Base-by-base conservation (phyloP, 2,888 invertebrate species). In the Carterocephalus palaemon region DNA sequence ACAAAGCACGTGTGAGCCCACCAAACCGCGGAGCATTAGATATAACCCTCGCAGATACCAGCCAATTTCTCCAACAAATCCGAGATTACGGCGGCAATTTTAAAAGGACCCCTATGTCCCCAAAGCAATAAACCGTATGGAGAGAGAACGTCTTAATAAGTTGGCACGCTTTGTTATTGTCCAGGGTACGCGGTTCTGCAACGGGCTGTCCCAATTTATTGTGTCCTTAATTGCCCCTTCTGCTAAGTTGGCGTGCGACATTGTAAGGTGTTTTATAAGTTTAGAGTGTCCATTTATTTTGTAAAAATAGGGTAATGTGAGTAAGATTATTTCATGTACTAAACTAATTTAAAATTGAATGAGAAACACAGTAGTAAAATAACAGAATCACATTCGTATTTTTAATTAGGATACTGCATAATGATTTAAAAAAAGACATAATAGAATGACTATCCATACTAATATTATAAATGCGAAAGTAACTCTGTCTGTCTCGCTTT, bases 181-280 rank as follows among this genome's bases (percentile, higher is more conserved):
- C 67, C 59, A 65, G 76, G 72, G 74, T 75, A 79, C 67, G 77
- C 33, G 19, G 8, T 73, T 75, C 71, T 33, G 71, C 73, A 68
- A 82, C 86, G 83, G 71, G 84, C 83, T 85, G 86, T 79, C 84
- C 83, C 83, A 84, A 86, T n/a, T n/a, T n/a, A 87, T 86, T 86
- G 85, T 79, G 76, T 75, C 70, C 71, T 81, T 86, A 84, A 87
- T 86, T 86, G 83, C 69, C 70, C 69, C 65, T 59, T 53, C 70
- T 70, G 68, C 67, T 77, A 28, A 13, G 13, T 13, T 28, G 4
- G 2, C 3, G 13, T 28, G 3, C 10, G 15, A 28, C n/a, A 13
- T 13, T 28, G 13, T 13, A 15, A 9, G 13, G n/a, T n/a, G 7
- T 13, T 28, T 13, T 28, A n/a, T 4, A n/a, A 15, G n/a, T 28